Percentiles rank a stretch among this genome's conserved stretches.
These are phyloP conservation scores for Tragopan temminckii DNA, from an alignment of 2,797 vertebrate species.

Conservation along the genomic window DNA sequence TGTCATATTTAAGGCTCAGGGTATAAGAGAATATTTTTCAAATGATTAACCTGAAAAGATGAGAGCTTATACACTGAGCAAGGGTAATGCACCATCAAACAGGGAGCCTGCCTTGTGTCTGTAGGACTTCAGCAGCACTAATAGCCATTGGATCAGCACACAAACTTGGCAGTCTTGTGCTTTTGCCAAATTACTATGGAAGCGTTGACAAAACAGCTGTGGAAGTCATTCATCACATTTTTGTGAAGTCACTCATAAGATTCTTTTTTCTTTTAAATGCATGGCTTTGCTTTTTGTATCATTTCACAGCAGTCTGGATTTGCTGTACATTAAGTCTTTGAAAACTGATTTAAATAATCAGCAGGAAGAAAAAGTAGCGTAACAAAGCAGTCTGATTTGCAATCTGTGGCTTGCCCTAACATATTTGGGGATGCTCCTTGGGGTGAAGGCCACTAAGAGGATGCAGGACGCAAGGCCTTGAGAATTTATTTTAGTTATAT, in stretches of 20 bases:
- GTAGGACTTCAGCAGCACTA: conserved; percentile 21
- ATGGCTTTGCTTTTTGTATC: background rate
- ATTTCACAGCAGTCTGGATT: background rate
- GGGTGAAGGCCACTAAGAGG: background rate
- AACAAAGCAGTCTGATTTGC: background rate
- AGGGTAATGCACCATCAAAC: background rate
- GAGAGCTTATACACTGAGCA: background rate
- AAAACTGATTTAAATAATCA: background rate
- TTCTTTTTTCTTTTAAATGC: conserved; percentile 43
- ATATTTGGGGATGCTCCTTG: background rate
- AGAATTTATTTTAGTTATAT: background rate
- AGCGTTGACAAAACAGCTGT: conserved; percentile 69
- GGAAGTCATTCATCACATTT: conserved; percentile 58
- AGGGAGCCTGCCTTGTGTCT: background rate
- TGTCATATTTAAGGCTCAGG: background rate
- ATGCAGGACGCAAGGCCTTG: background rate
- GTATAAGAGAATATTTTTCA: background rate
- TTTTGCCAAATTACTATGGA: conserved; percentile 74
- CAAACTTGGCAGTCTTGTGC: conserved; percentile 51
- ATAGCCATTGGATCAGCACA: conserved; percentile 41
- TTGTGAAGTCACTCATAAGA: conserved; percentile 48
- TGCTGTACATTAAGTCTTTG: background rate
- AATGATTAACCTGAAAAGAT: background rate
- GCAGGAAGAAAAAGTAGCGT: background rate
- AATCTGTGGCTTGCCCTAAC: background rate